Base-by-base conservation (phyloP, 2,888 invertebrate genomes). In the Cerastoderma edule region DNA sequence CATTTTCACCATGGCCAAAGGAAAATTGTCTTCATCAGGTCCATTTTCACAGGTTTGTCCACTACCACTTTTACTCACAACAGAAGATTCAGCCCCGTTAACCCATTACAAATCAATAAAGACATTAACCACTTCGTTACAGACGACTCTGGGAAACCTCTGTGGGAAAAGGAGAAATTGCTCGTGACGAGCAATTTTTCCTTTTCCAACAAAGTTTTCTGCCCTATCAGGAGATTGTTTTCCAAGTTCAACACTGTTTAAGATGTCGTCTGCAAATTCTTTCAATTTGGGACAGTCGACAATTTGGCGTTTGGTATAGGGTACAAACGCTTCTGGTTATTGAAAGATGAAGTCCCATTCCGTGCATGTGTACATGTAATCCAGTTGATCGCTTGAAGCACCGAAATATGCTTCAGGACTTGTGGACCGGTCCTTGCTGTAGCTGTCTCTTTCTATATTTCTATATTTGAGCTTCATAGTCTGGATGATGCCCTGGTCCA, bases 401-500 rank as follows among this genome's bases (percentile, higher is more conserved):
- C 24, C 19, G 44, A 39, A 10, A 74, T 48, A 5, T 65, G 33
- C 27, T 48, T 74, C 4, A 74, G 64, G 24, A 69, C 56, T 30
- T 68, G 46, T 30, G 68, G 39, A 0, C 69, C 74, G 2, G 33
- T 22, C 56, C 64, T n/a, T 64, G 39, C 24, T 71, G 71, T 10
- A 73, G 64, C 32, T 75, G 72, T 8, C 64, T 56, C n/a, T n/a
- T n/a, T n/a, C n/a, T n/a, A n/a, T n/a, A n/a, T 30, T 72, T 1
- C 73, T n/a, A 46, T 71, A 79, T 22, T 72, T 75, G 0, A 75
- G 50, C 66, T 80, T 72, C 48, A 76, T 16, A 1, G 80, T 53
- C 28, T 75, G 70, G 10, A 80, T 80, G 24, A 80, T 80, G 0
- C 76, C 76, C 27, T 39, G 53, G 53, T 80, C 76, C 68, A 71